A percentile compares a stretch with the other conserved stretches of the same genome.
Evolutionary conservation across 2,797 vertebrate species (phyloP).

Genomic region (Neosilurus hyrtlii): DNA sequence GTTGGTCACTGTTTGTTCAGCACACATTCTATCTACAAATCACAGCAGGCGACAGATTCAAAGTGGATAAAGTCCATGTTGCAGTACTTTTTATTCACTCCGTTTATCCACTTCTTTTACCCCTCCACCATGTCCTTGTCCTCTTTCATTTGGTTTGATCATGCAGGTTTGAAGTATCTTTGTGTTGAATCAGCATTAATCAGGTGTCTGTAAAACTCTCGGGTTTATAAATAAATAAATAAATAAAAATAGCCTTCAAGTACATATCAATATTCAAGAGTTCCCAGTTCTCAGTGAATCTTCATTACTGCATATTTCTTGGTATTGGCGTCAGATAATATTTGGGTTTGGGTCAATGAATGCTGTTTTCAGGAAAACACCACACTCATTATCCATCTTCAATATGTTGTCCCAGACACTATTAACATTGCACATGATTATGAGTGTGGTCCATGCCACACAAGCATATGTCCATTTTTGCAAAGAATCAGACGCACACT

Average conservation of each 20-base stretch:
- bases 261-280: too few relatives aligned
- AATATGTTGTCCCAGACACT: too few relatives aligned
- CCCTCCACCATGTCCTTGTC: background rate
- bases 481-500: background rate
- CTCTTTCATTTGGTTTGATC: background rate
- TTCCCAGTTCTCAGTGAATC: background rate
- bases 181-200: background rate
- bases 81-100: background rate
- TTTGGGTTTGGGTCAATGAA: background rate
- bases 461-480: background rate
- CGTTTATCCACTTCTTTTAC: background rate
- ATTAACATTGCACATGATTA: too few relatives aligned
- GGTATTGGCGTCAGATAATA: background rate
- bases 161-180: background rate
- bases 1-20: slow-evolving; percentile 43
- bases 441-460: background rate
- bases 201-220: background rate
- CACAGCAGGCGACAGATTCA: slow-evolving; percentile 4
- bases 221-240: background rate
- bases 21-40: slow-evolving; percentile 24
- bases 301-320: background rate
- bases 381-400: background rate
- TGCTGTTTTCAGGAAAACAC: background rate
- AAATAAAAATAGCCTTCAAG: too few relatives aligned
- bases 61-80: slow-evolving; percentile 30